These are phyloP conservation scores for Channa argus DNA, from an alignment of 2,113 vertebrate species.

Conservation along the genomic window DNA sequence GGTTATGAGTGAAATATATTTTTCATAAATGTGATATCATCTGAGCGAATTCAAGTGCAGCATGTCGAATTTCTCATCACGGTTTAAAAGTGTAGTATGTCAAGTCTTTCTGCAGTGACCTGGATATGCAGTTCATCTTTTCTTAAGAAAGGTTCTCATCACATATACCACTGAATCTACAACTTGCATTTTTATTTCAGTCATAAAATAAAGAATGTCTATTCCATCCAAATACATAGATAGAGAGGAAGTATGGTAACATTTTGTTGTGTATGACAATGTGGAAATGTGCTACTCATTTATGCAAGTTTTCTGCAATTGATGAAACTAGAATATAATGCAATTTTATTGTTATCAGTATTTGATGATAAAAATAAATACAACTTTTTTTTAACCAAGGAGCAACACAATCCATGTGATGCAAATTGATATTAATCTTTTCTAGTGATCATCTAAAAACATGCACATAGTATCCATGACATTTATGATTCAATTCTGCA, in stretches of 20 bases:
- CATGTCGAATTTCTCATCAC: not conserved
- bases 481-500: not conserved
- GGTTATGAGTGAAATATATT: constrained; percentile 1
- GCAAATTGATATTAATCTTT: no score
- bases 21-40: not conserved
- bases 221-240: no score
- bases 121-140: not conserved
- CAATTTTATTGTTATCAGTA: no score
- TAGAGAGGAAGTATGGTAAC: not conserved
- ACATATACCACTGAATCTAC: not conserved
- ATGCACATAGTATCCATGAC: not conserved
- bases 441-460: constrained; percentile 1
- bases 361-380: no score
- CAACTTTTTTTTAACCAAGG: no score
- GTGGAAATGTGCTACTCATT: no score
- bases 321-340: no score
- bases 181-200: not conserved
- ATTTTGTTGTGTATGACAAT: not conserved
- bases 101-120: not conserved
- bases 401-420: no score
- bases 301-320: no score
- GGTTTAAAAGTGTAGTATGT: constrained; percentile 1
- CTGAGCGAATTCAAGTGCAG: not conserved
- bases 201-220: no score
- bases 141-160: constrained; percentile 4